Base-by-base conservation (phyloP, 2,888 invertebrate species). In the Andricus curvator region DNA sequence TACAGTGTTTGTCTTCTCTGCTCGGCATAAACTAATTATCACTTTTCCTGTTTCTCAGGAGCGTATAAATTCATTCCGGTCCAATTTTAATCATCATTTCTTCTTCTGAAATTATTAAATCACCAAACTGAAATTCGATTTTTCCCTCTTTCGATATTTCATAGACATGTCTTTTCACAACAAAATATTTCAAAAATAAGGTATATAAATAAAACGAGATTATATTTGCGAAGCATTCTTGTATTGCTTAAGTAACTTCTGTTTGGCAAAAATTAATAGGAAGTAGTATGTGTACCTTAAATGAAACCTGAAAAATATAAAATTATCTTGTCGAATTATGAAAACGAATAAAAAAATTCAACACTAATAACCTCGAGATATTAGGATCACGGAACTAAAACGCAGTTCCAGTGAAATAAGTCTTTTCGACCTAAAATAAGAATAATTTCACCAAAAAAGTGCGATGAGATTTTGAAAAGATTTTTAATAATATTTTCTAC, bases 191-290 rank as follows among this genome's bases (percentile, higher is more conserved):
- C 1, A 13, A 25, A 17, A 25, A 29, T 1, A 29, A 62, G 62
- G 62, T 8, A 15, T 29, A 29, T 25, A 17, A 62, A 29, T 29
- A 29, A 62, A 62, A 62, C 62, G 4, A 62, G 22, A 25, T 29
- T 15, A 62, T 83, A 51, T 81, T 82, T 79, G 74, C 64, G 70
- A 62, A 51, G 56, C 64, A 70, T 82, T 78, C 20, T 67, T 66
- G 64, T 70, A 64, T 70, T 60, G 51, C 74, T 77, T 29, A 29
- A 66, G 74, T 44, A 51, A 60, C 77, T 56, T 76, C 29, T 65
- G 65, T 70, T 33, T 74, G 56, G 74, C 56, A 56, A 37, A 74
- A 74, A 70, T 56, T 33, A 56, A 56, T 56, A 56, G 33, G 56
- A 74, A 74, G n/a, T 33, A n/a, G 11, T 25, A 25, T 29, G 29